These are phyloP conservation scores for Pipistrellus pygmaeus DNA, from an alignment of 2,797 vertebrate species.

Conservation along the genomic window DNA sequence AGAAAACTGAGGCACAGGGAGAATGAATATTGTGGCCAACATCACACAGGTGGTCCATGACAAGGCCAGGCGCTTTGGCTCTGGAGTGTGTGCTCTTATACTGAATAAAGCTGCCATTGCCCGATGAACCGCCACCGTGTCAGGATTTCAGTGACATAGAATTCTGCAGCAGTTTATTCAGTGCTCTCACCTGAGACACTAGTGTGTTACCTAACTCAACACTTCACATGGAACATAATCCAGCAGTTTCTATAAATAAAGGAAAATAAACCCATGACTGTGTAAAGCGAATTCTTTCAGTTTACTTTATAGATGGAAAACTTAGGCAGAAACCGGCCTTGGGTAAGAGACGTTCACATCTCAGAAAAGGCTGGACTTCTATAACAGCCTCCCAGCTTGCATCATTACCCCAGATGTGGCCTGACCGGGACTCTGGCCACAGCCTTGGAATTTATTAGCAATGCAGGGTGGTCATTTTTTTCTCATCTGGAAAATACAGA, in stretches of 20 bases:
- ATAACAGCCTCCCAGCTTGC: neutral
- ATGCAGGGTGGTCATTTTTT: neutral
- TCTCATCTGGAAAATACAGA: neutral
- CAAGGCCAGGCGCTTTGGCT: neutral
- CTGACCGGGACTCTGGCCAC: neutral
- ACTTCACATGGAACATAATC: neutral
- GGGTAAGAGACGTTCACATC: neutral
- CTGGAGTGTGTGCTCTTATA: neutral
- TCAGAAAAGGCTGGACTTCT: neutral
- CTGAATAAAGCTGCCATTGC: neutral
- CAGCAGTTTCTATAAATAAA: neutral
- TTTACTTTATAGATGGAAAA: neutral
- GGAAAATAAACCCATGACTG: neutral
- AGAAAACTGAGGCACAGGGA: neutral
- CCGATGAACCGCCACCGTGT: no score
- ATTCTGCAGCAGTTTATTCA: neutral
- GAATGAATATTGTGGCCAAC: neutral
- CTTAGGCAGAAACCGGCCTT: neutral
- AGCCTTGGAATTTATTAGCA: neutral
- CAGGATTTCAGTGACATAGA: neutral
- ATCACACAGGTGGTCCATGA: neutral
- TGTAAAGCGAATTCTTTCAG: neutral
- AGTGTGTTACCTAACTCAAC: neutral
- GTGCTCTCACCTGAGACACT: neutral
- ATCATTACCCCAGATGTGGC: neutral